Base-by-base conservation (phyloP, 2,888 invertebrate genomes). In the Cyrtodaria siliqua region DNA sequence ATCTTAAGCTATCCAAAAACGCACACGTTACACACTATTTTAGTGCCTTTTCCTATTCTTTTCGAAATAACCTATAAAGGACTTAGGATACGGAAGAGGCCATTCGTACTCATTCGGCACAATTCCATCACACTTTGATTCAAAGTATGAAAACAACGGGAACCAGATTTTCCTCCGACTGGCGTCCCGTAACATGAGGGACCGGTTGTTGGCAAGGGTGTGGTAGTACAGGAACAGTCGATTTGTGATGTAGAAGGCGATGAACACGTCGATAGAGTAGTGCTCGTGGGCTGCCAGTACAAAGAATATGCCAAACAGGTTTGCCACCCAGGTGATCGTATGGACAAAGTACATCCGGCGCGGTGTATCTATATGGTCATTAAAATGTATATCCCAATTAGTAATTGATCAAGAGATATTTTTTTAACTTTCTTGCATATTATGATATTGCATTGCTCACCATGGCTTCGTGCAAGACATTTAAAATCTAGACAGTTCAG, bases 251-350 rank as follows among this genome's bases (percentile, higher is more conserved):
- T 99, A 99, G 94, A 99, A 99, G 16, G 99, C 99, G 77, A 99
- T 97, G 94, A 99, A 99, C 66, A 99, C 99, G 93, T 99, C 99
- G 85, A 99, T 99, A 73, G 98, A 99, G 94, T 99, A 99, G 94
- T 99, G 99, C 94, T 99, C 99, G 93, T 99, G 99, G 27, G 98
- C 99, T 38, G 99, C 99, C 86, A 99, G 95, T 90, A 99, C 99
- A 94, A 99, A 99, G 94, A 99, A 99, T 89, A 99, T 97, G 53
- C 99, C 99, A 94, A 99, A 99, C 96, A 99, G 97, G 93, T 99
- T 99, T 94, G 99, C 95, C 91, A 99, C 96, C 99, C 99, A 99
- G 38, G 98, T 97, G 86, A 97, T 95, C 50, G 98, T 99, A 94
- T 99, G 99, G 57, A 99, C 95, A 91, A 97, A 96, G 94, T 98